These are phyloP conservation scores for Zosterops pallidus DNA, from an alignment of 2,113 vertebrate genomes.

Conservation along the genomic window DNA sequence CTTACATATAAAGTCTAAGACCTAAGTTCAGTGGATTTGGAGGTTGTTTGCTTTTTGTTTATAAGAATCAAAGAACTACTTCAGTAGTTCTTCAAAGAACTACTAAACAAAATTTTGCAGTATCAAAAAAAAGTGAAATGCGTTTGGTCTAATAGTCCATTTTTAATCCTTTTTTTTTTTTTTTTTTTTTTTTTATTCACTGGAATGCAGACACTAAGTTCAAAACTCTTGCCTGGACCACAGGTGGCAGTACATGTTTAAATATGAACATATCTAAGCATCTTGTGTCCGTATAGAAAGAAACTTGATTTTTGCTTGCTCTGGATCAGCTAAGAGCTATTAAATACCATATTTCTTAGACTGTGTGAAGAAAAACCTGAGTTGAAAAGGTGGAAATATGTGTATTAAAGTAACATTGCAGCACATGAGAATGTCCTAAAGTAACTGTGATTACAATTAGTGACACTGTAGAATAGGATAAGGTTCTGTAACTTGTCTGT, in stretches of 20 bases:
- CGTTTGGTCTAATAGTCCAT: neutral
- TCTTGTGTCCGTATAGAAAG: neutral
- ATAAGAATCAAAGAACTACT: neutral
- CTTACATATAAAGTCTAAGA: neutral
- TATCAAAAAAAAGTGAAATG: neutral
- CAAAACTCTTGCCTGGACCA: slow-evolving; percentile 2
- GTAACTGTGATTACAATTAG: neutral
- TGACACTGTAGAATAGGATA: neutral
- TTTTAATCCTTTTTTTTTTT: neutral
- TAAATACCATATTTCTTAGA: neutral
- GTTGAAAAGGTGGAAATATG: neutral
- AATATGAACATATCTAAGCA: neutral
- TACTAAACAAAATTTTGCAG: neutral
- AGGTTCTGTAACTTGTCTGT: neutral
- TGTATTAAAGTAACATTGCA: neutral
- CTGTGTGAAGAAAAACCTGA: neutral
- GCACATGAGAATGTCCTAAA: neutral
- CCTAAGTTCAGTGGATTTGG: neutral
- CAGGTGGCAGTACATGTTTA: slow-evolving; percentile 36
- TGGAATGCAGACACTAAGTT: neutral
- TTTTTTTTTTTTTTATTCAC: neutral
- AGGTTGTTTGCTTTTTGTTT: neutral
- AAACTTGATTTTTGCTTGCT: neutral
- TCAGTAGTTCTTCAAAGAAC: neutral
- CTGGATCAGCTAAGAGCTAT: neutral